Conservation (phyloP, 2,113 vertebrate species). For the Neoarius graeffei region DNA sequence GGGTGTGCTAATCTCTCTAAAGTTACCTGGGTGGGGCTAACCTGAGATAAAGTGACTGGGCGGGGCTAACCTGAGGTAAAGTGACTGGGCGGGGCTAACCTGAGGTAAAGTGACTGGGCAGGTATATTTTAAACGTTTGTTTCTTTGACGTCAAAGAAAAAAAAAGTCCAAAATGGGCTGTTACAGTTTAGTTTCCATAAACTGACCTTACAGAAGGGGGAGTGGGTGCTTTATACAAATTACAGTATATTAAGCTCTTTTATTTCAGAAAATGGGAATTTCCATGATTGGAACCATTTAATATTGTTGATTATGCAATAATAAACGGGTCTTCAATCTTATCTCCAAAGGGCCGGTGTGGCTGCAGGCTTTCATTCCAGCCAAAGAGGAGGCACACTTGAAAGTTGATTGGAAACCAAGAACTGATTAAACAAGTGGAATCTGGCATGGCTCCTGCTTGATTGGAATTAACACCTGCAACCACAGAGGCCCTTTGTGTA, state of each 20-base stretch:
- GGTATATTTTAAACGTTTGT: not conserved
- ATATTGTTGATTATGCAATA: not conserved
- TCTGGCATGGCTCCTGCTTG: not conserved
- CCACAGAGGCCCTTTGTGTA: not conserved
- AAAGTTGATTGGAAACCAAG: not conserved
- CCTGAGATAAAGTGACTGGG: not conserved
- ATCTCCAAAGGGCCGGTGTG: not conserved
- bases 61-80: not conserved
- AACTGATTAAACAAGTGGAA: conserved; percentile 5
- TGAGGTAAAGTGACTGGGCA: not conserved
- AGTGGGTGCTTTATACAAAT: not conserved
- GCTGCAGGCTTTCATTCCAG: not conserved
- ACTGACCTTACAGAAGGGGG: not conserved
- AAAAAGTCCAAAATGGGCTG: not conserved
- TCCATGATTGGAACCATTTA: not conserved
- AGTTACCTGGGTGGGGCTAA: not conserved
- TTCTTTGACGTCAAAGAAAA: not conserved
- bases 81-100: not conserved
- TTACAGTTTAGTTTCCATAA: not conserved
- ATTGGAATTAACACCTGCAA: not conserved
- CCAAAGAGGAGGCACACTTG: not conserved
- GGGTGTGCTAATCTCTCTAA: not conserved
- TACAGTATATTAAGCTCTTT: not conserved
- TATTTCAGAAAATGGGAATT: not conserved
- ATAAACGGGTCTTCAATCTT: not conserved